A percentile compares a stretch with the other conserved stretches of the same genome.
Evolutionary conservation across 2,797 vertebrate species (phyloP).

Genomic region (Cirrhinus molitorella): DNA sequence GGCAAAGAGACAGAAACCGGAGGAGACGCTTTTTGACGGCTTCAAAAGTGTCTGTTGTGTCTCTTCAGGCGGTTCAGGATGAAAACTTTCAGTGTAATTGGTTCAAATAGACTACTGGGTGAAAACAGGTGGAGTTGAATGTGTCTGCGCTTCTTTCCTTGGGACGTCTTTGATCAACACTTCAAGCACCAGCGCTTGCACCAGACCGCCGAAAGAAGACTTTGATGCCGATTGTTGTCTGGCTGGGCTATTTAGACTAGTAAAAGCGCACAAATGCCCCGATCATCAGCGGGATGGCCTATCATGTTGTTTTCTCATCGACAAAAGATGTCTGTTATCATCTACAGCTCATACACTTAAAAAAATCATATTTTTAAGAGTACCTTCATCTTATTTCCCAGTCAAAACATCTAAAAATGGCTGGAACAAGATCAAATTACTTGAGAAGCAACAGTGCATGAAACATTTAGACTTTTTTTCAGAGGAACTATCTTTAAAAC

Average conservation of each 20-base stretch:
- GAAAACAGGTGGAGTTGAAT: constrained; percentile 2
- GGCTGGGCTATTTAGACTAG: neutral
- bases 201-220: neutral
- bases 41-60: constrained; percentile 6
- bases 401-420: neutral
- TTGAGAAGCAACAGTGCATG: neutral
- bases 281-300: neutral
- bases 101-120: constrained; percentile 21
- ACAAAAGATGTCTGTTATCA: neutral
- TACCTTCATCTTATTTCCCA: neutral
- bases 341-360: neutral
- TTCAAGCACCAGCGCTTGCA: neutral
- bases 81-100: constrained; percentile 27
- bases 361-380: neutral
- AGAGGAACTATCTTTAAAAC: neutral
- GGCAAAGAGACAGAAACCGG: neutral
- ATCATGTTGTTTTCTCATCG: neutral
- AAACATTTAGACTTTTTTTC: neutral
- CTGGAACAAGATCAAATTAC: neutral
- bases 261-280: neutral
- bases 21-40: neutral
- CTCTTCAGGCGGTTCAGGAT: neutral
- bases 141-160: constrained; percentile 18
- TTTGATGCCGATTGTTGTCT: neutral
- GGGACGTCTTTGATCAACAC: constrained; percentile 27